Conservation (phyloP, 2,888 invertebrate species). For the Ormyrus rosae region DNA sequence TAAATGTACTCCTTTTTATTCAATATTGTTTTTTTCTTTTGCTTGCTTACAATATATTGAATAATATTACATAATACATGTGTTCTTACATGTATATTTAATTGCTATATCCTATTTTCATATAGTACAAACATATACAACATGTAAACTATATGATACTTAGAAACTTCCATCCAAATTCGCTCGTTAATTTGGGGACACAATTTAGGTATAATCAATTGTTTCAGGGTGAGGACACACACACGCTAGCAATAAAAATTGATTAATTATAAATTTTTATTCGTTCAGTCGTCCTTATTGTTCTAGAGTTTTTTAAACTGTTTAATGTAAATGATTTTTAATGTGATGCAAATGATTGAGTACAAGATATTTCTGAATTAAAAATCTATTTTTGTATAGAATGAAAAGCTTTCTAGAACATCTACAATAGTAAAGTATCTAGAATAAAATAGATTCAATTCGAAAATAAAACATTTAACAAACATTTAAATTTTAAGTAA, state of each 20-base stretch:
- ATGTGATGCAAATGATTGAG: too few species aligned
- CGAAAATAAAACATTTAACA: too few species aligned
- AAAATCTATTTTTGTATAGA: too few species aligned
- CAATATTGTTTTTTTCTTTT: constrained; percentile 54
- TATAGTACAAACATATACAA: constrained; percentile 67
- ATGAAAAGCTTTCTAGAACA: too few species aligned
- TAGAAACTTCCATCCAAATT: constrained; percentile 38
- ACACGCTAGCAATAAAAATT: constrained; percentile 46
- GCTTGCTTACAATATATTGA: constrained; percentile 26
- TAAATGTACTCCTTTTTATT: constrained; percentile 58
- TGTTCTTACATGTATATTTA: constrained; percentile 50
- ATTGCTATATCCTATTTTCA: constrained; percentile 50
- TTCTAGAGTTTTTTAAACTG: constrained; percentile 28
- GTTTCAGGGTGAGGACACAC: constrained; percentile 29
- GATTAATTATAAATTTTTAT: constrained; percentile 40
- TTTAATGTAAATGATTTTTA: background rate
- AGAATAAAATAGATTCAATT: background rate
- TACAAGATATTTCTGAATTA: too few species aligned
- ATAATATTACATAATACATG: constrained; percentile 53
- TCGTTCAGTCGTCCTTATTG: constrained; percentile 51
- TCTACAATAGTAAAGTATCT: too few species aligned
- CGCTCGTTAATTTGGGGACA: constrained; percentile 26
- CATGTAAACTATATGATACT: constrained; percentile 60
- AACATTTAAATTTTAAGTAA: background rate
- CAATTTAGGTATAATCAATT: constrained; percentile 18